Evolutionary conservation across 2,888 invertebrate genomes (phyloP).

Genomic region (Aspidapion aeneum): DNA sequence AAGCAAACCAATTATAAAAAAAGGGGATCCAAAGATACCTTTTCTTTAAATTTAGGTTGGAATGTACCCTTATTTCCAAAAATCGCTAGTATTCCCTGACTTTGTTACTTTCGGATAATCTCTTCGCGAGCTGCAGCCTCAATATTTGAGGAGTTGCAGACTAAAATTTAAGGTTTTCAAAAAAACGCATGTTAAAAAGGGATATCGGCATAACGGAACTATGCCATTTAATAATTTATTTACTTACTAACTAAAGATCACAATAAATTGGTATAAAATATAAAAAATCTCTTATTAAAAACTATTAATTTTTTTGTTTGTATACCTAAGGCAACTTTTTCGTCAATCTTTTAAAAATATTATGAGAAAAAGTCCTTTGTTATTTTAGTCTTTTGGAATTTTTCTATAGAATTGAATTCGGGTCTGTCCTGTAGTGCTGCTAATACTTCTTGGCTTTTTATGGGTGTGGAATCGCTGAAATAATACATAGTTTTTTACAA

Average conservation of each 20-base stretch:
- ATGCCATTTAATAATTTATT: not conserved
- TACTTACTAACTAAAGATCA: not conserved
- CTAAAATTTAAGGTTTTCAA: no score
- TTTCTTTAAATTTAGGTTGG: no score
- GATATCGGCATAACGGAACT: not conserved
- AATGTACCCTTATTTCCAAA: no score
- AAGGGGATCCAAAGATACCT: no score
- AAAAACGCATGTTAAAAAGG: not conserved
- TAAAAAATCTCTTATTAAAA: not conserved
- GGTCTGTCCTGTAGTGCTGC: conserved; percentile 32
- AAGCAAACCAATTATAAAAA: no score
- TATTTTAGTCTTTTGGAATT: conserved; percentile 29
- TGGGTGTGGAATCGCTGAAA: conserved; percentile 26
- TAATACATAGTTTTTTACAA: not conserved
- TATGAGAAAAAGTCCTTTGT: conserved; percentile 33
- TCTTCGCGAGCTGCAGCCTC: no score
- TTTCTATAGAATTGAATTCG: conserved; percentile 30
- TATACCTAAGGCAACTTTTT: conserved; percentile 10
- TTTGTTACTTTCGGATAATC: no score
- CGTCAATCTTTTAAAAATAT: conserved; percentile 12
- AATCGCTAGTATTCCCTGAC: no score
- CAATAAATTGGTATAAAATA: not conserved
- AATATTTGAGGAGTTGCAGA: no score
- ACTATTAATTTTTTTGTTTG: not conserved
- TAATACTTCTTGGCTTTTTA: conserved; percentile 30